Evolutionary conservation across 2,888 invertebrate genomes (phyloP), one percentile per base, ranked within the genome.

Genomic region (Amblyjoppa proteus): DNA sequence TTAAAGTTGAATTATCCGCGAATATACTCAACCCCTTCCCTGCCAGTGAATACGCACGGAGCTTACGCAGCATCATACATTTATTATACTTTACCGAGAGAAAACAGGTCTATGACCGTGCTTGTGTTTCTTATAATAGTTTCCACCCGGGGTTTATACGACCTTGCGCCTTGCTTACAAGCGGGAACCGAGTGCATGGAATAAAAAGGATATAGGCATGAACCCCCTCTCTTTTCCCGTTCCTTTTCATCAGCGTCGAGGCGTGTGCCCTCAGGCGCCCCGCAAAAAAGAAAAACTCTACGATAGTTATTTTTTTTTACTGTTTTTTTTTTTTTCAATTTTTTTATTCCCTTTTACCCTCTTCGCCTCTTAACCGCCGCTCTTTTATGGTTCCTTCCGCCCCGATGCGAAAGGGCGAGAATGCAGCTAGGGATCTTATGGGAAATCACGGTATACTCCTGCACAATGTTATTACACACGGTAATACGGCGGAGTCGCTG

Each of bases 371-470:
- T 56, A 41, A 16, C 41, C 66, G 7, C 38, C 11, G 66, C 20
- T 20, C 51, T 20, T 66, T 53, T 25, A 49, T 51, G n/a, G 34
- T 34, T 66, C 16, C 51, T 34, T 38, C 25, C 16, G 25, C 28
- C n/a, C 38, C 13, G 61, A 4, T 53, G 31, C 20, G 34, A 38
- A 73, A 38, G 25, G n/a, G 58, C 58, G 13, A 45, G 49, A 51
- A n/a, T 45, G 28, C 58, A 49, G 20, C 49, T 64, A 38, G 5
- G 45, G 51, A 68, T 77, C 73, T 68, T 53, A n/a, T 56, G 80
- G 74, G 74, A 74, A 81, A 81, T 81, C 74, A 81, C 45, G 58
- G 28, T 41, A 31, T 61, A n/a, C 68, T 64, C 53, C 45, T 49
- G 70, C 53, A 56, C 38, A 73, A 80, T 51, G 71, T 66, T 73